phyloP scores from a whole-genome alignment of 1,140 invertebrate genomes.

The Aphelinus certus region DNA sequence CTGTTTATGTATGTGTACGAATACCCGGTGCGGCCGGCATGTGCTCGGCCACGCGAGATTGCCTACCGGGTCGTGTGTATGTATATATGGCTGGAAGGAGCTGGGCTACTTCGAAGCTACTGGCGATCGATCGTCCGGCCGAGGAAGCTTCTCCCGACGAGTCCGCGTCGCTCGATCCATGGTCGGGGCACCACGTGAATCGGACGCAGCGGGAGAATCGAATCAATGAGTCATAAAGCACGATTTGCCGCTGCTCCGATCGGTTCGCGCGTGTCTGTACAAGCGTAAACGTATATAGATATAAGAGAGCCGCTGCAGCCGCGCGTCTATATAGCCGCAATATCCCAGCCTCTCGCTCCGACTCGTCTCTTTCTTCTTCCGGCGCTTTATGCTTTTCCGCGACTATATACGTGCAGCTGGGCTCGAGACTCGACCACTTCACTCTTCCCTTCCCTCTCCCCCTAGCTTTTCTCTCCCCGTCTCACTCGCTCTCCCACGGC shows the following conservation, averaged over 20 bases:
- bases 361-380: not conserved
- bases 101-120: too few species aligned
- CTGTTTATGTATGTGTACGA: too few species aligned
- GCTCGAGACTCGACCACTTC: slow-evolving; percentile 23
- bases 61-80: too few species aligned
- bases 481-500: slow-evolving; percentile 3
- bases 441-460: slow-evolving; percentile 11
- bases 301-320: too few species aligned
- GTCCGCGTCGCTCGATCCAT: slow-evolving; percentile 18
- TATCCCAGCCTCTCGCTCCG: not conserved
- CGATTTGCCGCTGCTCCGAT: slow-evolving; percentile 26
- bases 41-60: too few species aligned
- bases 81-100: too few species aligned
- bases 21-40: too few species aligned
- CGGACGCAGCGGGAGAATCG: slow-evolving; percentile 26
- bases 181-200: slow-evolving; percentile 34
- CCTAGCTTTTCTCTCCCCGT: not conserved
- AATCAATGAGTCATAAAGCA: slow-evolving; percentile 7
- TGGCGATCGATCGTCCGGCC: too few species aligned
- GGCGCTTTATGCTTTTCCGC: not conserved
- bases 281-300: too few species aligned
- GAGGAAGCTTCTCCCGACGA: not conserved
- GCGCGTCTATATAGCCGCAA: too few species aligned
- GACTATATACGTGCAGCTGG: slow-evolving; percentile 17
- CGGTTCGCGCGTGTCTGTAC: too few species aligned